Evolutionary conservation across 1,140 invertebrate species (phyloP), one percentile per base, ranked within the genome.

Genomic region (Cheumatopsyche charites): DNA sequence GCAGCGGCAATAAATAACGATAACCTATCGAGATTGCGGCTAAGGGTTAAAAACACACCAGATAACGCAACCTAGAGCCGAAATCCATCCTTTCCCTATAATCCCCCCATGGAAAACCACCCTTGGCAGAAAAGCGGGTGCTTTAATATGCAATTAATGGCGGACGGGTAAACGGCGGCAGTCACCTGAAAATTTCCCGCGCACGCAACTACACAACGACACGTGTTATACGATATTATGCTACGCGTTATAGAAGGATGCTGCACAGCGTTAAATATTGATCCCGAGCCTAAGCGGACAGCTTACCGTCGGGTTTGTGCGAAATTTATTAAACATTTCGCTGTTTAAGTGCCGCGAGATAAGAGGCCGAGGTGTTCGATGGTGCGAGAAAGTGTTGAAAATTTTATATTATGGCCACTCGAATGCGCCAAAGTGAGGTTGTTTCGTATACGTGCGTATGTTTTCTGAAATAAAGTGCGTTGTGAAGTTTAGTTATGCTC

Each of bases 111-210:
- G 11, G 11, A n/a, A n/a, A n/a, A n/a, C n/a, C n/a, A n/a, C 43
- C 43, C 15, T 6, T 42, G 12, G 41, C 12, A 42, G 21, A 58
- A 68, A 68, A 19, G 11, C 47, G 25, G 47, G 29, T 47, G 49
- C 66, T 68, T 68, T 68, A 68, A 68, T 68, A 68, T 68, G 66
- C 66, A 68, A 68, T 68, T 68, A 68, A 68, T 68, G 66, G 65
- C 41, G 36, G 43, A 4, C 11, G 29, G 4, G 45, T 68, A 68
- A 68, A 29, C 17, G 19, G 49, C 66, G 15, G 11, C 41, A 68
- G 66, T 68, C 66, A 68, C 66, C 66, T 68, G 66, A 58, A 55
- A 68, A 42, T 55, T 25, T 68, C 49, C n/a, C n/a, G n/a, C n/a
- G n/a, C n/a, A 25, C 66, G 17, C 62, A 29, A 52, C 65, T 4